These are phyloP conservation scores for Philantomba maxwellii DNA, from an alignment of 2,113 vertebrate species.

Conservation along the genomic window DNA sequence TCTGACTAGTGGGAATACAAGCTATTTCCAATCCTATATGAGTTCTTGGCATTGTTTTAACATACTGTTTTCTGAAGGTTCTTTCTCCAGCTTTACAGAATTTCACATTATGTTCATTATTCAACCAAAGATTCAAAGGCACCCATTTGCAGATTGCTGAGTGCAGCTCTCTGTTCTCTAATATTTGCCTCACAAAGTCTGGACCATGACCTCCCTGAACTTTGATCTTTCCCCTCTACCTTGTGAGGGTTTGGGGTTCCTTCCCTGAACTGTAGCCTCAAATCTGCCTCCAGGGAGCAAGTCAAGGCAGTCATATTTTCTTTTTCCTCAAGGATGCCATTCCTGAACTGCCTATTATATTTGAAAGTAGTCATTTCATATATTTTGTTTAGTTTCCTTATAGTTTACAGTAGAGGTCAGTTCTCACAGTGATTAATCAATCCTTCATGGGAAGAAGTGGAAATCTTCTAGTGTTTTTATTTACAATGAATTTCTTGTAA, in stretches of 20 bases:
- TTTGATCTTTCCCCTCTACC: not conserved
- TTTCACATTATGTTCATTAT: not conserved
- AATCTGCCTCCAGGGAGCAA: not conserved
- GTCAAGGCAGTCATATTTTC: too few relatives aligned
- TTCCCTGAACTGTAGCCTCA: not conserved
- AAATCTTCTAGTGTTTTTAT: not conserved
- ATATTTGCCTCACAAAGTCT: not conserved
- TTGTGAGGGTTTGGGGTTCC: not conserved
- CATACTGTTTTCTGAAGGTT: not conserved
- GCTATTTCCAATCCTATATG: not conserved
- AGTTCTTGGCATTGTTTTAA: not conserved
- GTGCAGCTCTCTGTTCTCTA: not conserved
- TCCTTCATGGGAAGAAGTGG: not conserved
- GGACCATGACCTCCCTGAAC: not conserved
- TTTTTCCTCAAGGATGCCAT: not conserved
- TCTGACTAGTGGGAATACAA: not conserved
- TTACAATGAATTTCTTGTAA: not conserved
- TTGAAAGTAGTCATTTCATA: not conserved
- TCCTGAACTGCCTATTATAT: not conserved
- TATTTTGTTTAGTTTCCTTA: not conserved
- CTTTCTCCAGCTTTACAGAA: not conserved
- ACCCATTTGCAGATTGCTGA: not conserved
- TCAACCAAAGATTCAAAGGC: not conserved
- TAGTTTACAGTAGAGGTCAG: not conserved
- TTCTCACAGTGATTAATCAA: not conserved